These are phyloP conservation scores for Phaethon lepturus DNA, from an alignment of 2,113 vertebrate species.

Conservation along the genomic window DNA sequence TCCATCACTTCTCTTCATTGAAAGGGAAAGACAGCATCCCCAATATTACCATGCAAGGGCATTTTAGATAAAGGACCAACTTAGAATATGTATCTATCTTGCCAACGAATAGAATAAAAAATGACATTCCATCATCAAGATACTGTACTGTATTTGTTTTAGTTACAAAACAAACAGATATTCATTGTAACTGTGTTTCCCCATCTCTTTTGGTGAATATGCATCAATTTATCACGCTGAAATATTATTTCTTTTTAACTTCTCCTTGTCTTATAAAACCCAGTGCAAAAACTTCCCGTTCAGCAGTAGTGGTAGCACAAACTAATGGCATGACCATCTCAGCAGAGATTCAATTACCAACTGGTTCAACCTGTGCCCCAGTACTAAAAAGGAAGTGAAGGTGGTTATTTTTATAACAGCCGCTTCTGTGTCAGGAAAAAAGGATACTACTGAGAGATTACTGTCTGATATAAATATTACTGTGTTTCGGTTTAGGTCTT, in stretches of 20 bases:
- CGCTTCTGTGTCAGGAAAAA: not conserved
- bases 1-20: not conserved
- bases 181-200: not conserved
- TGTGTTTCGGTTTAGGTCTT: not conserved
- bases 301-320: not conserved
- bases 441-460: not conserved
- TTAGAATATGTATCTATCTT: not conserved
- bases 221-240: constrained; percentile 62
- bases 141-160: not conserved
- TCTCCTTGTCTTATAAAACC: constrained; percentile 13
- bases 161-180: not conserved
- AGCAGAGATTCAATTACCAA: not conserved
- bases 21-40: not conserved
- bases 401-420: not conserved
- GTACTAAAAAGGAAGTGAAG: not conserved
- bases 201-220: constrained; percentile 45
- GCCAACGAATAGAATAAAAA: not conserved
- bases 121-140: not conserved
- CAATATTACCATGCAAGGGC: not conserved
- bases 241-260: constrained; percentile 58
- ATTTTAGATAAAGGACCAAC: not conserved
- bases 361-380: not conserved
- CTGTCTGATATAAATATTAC: not conserved
- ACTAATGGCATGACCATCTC: not conserved
- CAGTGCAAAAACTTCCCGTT: constrained; percentile 25